A percentile compares a stretch with the other conserved stretches of the same genome.
Evolutionary conservation across 2,113 vertebrate species (phyloP).

Genomic region (Tringa solitaria): DNA sequence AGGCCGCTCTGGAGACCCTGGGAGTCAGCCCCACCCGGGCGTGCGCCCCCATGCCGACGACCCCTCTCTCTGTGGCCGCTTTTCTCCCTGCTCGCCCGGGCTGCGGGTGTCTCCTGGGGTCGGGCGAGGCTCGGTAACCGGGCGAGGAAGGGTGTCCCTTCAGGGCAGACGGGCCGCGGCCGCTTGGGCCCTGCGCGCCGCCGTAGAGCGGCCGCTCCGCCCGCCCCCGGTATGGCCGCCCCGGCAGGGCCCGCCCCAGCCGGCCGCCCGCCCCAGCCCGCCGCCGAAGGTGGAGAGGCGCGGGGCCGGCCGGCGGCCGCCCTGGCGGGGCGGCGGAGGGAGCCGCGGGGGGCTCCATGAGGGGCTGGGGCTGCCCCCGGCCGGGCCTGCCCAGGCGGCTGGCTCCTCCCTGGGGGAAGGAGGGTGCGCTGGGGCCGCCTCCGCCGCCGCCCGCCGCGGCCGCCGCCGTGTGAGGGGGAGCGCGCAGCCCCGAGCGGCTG

Average conservation of each 20-base stretch:
- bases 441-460: not conserved
- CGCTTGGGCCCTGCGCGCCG: not conserved
- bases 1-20: not conserved
- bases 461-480: not conserved
- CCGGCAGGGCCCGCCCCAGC: too few relatives aligned
- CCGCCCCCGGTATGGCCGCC: not conserved
- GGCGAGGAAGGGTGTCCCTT: not conserved
- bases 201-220: not conserved
- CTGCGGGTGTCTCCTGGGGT: not conserved
- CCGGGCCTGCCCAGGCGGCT: not conserved
- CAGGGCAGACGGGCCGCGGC: not conserved
- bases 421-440: not conserved
- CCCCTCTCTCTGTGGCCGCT: not conserved
- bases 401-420: slow-evolving; percentile 18
- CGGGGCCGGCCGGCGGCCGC: not conserved
- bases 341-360: slow-evolving; percentile 12
- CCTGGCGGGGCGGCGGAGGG: not conserved
- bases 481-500: not conserved
- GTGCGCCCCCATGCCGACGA: not conserved
- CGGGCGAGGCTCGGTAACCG: not conserved
- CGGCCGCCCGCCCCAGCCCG: not conserved
- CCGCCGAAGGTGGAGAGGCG: not conserved
- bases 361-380: not conserved
- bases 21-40: not conserved
- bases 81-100: not conserved